Evolutionary conservation across 2,797 vertebrate species (phyloP), one percentile per base, ranked within the genome.

Genomic region (Paguma larvata): DNA sequence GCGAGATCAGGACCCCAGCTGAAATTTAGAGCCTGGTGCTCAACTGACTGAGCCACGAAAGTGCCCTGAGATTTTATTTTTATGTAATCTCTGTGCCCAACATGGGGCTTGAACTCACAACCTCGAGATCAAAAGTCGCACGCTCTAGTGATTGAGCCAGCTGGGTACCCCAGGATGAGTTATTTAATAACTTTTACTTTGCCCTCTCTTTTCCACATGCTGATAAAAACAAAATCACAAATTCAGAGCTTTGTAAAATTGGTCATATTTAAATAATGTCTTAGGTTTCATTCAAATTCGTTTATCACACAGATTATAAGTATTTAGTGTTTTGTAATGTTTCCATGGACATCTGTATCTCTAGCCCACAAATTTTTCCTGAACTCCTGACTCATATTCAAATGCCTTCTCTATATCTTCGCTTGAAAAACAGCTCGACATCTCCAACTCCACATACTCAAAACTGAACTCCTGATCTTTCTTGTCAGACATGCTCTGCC

Each of bases 171-270:
- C 44, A 75, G 27, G 73, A 18, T 75, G 44, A 75, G 73, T 88
- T 95, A 27, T 82, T 92, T 92, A 82, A 59, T 91, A 82, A 93
- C 34, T 88, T 92, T 67, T 79, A 83, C 63, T 85, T 91, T 88
- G 19, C 5, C 8, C 12, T 82, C 6, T 65, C 44, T 89, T 91
- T 62, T 73, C 46, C 11, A 51, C 5, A 41, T 6, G 53, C n/a
- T 90, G 83, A 89, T 63, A 91, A 92, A 93, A 93, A 63, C 15
- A 92, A 84, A 86, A 67, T 70, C 25, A 93, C 38, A 78, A 75
- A 70, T 89, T 34, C 34, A 65, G 0, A 89, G 46, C 87, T 93
- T 95, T 88, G 3, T 94, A 90, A 85, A 90, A 79, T 83, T 86
- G 51, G 23, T 67, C 86, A 78, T 91, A 72, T 79, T 87, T 91